phyloP scores from a whole-genome alignment of 2,888 invertebrate species.

The Liodrosophila aerea region DNA sequence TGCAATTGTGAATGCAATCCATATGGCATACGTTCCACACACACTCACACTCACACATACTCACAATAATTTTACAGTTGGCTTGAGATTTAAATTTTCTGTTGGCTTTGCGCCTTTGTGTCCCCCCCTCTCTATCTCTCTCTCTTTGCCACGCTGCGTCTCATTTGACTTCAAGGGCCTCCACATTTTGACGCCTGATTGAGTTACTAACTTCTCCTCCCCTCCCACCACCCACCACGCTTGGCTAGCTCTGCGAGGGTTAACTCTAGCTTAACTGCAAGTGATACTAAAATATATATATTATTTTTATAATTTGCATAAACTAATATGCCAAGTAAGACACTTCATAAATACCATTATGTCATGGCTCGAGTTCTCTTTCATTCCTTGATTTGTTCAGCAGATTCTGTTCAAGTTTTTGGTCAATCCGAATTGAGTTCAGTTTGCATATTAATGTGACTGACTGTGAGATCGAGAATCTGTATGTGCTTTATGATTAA shows the following conservation, averaged over 20 bases:
- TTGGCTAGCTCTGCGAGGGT: conserved; percentile 45
- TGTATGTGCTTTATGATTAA: conserved; percentile 33
- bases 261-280: conserved; percentile 10
- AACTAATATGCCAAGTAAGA: conserved; percentile 11
- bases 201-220: conserved; percentile 58
- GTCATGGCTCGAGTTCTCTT: no score
- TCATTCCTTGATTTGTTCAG: no score
- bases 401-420: no score
- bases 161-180: conserved; percentile 72
- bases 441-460: conserved; percentile 24
- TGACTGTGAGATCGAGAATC: conserved; percentile 21
- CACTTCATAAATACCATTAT: no score
- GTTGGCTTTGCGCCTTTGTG: conserved; percentile 16
- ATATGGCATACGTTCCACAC: conserved; percentile 30
- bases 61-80: conserved; percentile 59
- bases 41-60: conserved; percentile 62
- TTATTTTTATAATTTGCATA: neutral
- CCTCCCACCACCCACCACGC: conserved; percentile 4
- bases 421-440: conserved; percentile 20
- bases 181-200: conserved; percentile 72
- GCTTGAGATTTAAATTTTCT: conserved; percentile 28
- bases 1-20: conserved; percentile 14
- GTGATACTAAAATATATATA: neutral
- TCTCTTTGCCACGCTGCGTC: conserved; percentile 18
- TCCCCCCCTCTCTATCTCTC: conserved; percentile 10